phyloP scores from a whole-genome alignment of 2,888 invertebrate genomes.

The Lampropteryx suffumata region DNA sequence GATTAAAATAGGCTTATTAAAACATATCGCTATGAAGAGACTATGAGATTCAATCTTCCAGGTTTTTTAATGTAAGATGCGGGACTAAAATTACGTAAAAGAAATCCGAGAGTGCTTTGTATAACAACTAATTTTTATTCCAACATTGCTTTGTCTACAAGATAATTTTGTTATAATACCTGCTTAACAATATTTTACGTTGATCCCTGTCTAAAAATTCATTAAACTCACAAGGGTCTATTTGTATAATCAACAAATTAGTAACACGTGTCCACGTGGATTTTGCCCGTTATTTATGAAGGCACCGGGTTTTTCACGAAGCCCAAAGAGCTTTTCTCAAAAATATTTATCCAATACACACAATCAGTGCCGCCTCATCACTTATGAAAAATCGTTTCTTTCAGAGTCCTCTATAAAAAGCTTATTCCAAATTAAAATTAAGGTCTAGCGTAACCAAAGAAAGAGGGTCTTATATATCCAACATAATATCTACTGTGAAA shows the following conservation, averaged over 20 bases:
- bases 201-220: constrained; percentile 51
- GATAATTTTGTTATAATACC: constrained; percentile 9
- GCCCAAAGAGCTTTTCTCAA: constrained; percentile 60
- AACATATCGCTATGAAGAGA: too few relatives aligned
- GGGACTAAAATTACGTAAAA: too few relatives aligned
- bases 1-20: neutral
- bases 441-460: constrained; percentile 73
- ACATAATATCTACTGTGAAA: constrained; percentile 37
- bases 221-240: constrained; percentile 44
- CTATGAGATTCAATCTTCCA: too few relatives aligned
- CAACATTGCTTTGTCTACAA: constrained; percentile 2
- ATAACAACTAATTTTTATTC: too few relatives aligned
- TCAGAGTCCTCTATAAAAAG: constrained; percentile 78
- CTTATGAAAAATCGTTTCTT: constrained; percentile 80
- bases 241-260: constrained; percentile 70
- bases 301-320: constrained; percentile 38
- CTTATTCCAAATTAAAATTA: constrained; percentile 82
- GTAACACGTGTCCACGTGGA: constrained; percentile 73
- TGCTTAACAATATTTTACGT: constrained; percentile 45
- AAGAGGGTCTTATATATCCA: constrained; percentile 58
- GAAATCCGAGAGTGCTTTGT: too few relatives aligned
- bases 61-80: too few relatives aligned
- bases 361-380: constrained; percentile 80
- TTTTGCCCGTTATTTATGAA: constrained; percentile 71
- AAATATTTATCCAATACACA: constrained; percentile 78